These are phyloP conservation scores for Colistium nudipinnis DNA, from an alignment of 2,113 vertebrate species.

Conservation along the genomic window DNA sequence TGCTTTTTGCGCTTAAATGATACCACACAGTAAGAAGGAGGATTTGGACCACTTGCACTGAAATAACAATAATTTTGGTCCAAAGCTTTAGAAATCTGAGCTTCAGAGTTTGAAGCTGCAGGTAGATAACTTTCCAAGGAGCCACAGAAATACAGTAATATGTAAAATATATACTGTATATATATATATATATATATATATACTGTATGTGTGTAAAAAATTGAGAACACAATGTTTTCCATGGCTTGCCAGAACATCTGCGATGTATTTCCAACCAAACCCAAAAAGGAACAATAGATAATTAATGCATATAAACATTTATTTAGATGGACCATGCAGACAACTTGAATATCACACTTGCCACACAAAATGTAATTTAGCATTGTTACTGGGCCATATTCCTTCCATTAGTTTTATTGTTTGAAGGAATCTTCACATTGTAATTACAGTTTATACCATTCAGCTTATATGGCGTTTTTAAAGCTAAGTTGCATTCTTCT, in stretches of 20 bases:
- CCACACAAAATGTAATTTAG: too few species aligned
- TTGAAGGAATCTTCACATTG: background rate
- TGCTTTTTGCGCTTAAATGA: background rate
- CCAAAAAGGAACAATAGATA: background rate
- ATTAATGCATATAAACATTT: background rate
- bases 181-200: too few species aligned
- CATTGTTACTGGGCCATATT: too few species aligned
- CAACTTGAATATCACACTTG: background rate
- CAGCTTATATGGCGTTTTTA: conserved; percentile 15
- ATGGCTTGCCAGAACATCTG: too few species aligned
- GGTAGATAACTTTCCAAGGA: background rate
- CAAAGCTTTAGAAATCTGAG: background rate
- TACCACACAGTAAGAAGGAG: background rate
- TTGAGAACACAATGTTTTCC: too few species aligned
- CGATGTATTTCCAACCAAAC: background rate
- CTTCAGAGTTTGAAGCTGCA: background rate
- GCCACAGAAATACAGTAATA: background rate
- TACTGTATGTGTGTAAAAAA: too few species aligned
- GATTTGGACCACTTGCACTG: background rate
- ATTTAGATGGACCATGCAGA: background rate
- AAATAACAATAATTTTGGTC: background rate
- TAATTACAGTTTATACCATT: background rate
- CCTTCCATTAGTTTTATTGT: background rate
- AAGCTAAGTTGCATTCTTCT: background rate
- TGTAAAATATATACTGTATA: too few species aligned